Conservation (phyloP, 2,113 vertebrate species). For the Miniopterus natalensis region DNA sequence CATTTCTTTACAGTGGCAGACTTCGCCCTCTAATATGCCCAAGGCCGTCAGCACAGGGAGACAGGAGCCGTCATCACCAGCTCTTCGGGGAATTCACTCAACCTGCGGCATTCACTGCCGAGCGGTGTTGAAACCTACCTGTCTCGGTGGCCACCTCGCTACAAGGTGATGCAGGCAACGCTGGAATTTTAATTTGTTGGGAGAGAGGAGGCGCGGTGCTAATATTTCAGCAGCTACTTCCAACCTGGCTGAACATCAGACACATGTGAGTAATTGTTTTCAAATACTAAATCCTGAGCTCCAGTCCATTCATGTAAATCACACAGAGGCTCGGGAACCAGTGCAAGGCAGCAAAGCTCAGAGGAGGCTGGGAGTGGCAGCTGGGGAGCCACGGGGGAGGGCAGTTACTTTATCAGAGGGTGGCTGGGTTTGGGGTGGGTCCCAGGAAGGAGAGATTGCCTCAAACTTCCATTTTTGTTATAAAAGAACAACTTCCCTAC, state of each 20-base stretch:
- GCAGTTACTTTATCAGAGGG: not conserved
- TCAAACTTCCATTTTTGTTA: not conserved
- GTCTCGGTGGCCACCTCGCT: not conserved
- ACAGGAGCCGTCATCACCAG: not conserved
- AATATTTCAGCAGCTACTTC: not conserved
- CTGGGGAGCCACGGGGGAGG: rapidly evolving
- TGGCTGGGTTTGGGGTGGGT: not conserved
- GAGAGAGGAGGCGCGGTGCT: not conserved
- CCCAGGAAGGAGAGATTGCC: not conserved
- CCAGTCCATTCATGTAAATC: not conserved
- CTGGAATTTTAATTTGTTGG: constrained; percentile 55
- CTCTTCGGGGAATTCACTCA: not conserved
- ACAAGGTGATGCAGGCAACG: not conserved
- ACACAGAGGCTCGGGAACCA: not conserved
- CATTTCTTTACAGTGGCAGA: constrained; percentile 17
- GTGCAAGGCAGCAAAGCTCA: not conserved
- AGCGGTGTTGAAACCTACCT: constrained; percentile 33
- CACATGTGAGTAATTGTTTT: not conserved
- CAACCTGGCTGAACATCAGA: not conserved
- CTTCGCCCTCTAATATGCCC: not conserved
- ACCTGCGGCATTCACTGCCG: not conserved
- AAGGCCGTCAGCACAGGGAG: not conserved
- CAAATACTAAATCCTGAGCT: not conserved
- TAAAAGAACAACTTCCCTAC: not conserved
- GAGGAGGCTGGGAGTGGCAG: rapidly evolving